Percentiles rank a stretch among this genome's conserved stretches.
Evolutionary conservation across 2,113 vertebrate species (phyloP).

Genomic region (Melanocharis versteri): DNA sequence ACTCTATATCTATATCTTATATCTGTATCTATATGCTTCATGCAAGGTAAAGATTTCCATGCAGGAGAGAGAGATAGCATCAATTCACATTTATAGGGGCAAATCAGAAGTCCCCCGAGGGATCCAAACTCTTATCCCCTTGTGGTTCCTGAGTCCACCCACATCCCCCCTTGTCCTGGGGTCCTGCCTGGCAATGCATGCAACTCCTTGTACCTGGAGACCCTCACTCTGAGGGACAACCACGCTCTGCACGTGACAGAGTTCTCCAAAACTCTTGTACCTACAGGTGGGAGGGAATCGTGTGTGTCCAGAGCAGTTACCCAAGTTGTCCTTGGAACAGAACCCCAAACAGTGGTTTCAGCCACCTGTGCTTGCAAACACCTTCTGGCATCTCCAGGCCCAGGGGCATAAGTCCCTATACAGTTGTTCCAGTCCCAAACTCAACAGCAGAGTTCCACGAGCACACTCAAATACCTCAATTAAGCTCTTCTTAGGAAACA

Average conservation of each 20-base stretch:
- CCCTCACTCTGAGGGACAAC: neutral
- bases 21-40: neutral
- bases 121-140: neutral
- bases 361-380: neutral
- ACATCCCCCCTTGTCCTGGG: neutral
- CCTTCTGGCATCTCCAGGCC: neutral
- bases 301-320: neutral
- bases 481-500: neutral
- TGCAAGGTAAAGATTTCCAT: neutral
- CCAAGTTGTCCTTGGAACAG: neutral
- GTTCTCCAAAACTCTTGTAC: neutral
- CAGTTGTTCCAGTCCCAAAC: neutral
- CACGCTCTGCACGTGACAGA: neutral
- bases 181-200: neutral
- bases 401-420: fast-evolving
- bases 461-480: neutral
- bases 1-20: too few relatives aligned
- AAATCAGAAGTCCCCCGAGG: neutral
- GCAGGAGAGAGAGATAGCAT: neutral
- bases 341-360: neutral
- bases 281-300: neutral
- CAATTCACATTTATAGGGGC: neutral
- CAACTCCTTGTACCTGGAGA: fast-evolving
- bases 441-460: neutral
- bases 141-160: neutral